Evolutionary conservation across 2,888 invertebrate species (phyloP).

Genomic region (Pammene fasciana): DNA sequence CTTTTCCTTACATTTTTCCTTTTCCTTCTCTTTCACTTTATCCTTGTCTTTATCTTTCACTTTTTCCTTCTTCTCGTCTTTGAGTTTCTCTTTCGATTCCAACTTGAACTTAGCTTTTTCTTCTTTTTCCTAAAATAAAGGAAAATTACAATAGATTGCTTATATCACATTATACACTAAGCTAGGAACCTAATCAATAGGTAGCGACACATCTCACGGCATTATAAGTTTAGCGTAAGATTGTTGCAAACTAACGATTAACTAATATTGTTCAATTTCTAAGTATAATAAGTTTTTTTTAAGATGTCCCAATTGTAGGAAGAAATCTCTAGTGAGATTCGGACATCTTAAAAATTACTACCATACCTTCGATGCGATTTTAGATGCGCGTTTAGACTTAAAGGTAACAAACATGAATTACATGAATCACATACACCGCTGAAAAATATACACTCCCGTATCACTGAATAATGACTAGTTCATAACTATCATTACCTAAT

Average conservation of each 20-base stretch:
- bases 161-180: background rate
- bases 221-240: too few species aligned
- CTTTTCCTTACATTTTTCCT: conserved; percentile 86
- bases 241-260: too few species aligned
- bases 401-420: too few species aligned
- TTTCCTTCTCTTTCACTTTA: conserved; percentile 86
- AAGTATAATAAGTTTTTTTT: too few species aligned
- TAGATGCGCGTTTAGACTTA: too few species aligned
- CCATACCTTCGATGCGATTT: too few species aligned
- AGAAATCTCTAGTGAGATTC: too few species aligned
- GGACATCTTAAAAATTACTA: too few species aligned
- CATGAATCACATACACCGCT: too few species aligned
- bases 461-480: too few species aligned
- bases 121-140: conserved; percentile 72
- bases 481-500: background rate
- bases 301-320: too few species aligned
- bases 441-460: background rate
- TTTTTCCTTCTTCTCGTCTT: conserved; percentile 79
- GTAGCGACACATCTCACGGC: background rate
- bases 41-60: conserved; percentile 83
- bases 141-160: conserved; percentile 1
- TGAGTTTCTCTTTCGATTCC: conserved; percentile 71
- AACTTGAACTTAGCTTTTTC: conserved; percentile 79
- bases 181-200: background rate
- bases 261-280: too few species aligned